Evolutionary conservation across 1,140 invertebrate species (phyloP).

Genomic region (Trichoplusia ni): DNA sequence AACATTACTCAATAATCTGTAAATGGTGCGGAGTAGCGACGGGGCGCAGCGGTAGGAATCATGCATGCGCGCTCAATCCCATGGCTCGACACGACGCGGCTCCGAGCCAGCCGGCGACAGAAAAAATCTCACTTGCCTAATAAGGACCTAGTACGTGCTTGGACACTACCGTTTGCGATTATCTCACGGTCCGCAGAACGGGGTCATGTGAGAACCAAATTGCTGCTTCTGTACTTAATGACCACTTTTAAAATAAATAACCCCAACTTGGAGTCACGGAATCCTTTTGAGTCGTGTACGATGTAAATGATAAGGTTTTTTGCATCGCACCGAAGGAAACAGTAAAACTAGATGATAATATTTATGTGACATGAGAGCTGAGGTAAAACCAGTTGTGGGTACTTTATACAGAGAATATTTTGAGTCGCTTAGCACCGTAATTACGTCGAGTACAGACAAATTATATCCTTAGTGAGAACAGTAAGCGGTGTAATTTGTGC

Average conservation of each 20-base stretch:
- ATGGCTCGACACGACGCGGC: slow-evolving; percentile 27
- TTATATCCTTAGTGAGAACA: slow-evolving; percentile 41
- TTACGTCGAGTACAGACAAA: slow-evolving; percentile 44
- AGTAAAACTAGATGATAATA: slow-evolving; percentile 35
- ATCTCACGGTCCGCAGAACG: slow-evolving; percentile 68
- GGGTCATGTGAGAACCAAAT: slow-evolving; percentile 68
- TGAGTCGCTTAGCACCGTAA: slow-evolving; percentile 36
- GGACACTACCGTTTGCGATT: slow-evolving; percentile 69
- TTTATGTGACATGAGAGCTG: slow-evolving; percentile 32
- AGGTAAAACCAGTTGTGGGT: slow-evolving; percentile 30
- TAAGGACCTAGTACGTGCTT: slow-evolving; percentile 65
- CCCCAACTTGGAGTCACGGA: slow-evolving; percentile 51
- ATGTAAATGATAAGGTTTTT: slow-evolving; percentile 62
- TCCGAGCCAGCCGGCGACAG: slow-evolving; percentile 42
- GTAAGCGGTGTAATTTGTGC: slow-evolving; percentile 37
- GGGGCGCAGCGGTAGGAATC: slow-evolving; percentile 18
- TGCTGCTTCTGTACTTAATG: slow-evolving; percentile 55
- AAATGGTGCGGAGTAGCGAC: slow-evolving; percentile 25
- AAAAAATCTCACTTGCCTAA: slow-evolving; percentile 66
- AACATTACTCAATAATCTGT: slow-evolving; percentile 29
- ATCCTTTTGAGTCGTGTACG: slow-evolving; percentile 51
- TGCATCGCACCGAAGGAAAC: slow-evolving; percentile 27
- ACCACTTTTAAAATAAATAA: slow-evolving; percentile 44
- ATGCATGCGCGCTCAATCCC: slow-evolving; percentile 50
- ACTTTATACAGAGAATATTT: slow-evolving; percentile 36